Conservation (phyloP, 2,888 invertebrate species). For the Heliconius aoede region DNA sequence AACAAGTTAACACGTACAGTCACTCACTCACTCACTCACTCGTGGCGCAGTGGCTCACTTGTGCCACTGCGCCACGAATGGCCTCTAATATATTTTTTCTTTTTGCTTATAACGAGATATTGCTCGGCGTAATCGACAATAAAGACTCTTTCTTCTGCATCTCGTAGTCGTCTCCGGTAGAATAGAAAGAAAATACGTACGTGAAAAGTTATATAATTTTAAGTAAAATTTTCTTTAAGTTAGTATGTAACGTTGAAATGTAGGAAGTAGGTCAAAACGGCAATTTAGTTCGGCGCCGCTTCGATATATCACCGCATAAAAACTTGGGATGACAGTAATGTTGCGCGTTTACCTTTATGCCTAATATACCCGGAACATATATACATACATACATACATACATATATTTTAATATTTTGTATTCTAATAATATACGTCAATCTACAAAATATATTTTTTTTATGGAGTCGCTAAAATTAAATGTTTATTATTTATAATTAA, state of each 20-base stretch:
- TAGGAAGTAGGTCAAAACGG: conserved; percentile 26
- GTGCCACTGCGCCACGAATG: too few species aligned
- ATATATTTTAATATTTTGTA: neutral
- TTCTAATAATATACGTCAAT: neutral
- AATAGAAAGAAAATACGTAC: too few species aligned
- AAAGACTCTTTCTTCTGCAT: too few species aligned
- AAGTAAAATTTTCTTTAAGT: conserved; percentile 10
- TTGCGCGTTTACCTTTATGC: conserved; percentile 24
- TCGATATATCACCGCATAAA: conserved; percentile 26
- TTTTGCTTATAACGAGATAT: too few species aligned
- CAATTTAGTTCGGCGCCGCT: conserved; percentile 23
- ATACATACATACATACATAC: neutral
- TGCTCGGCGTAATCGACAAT: too few species aligned
- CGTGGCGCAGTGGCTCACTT: too few species aligned
- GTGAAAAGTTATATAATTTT: too few species aligned
- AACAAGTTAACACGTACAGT: too few species aligned
- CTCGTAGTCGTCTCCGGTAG: too few species aligned
- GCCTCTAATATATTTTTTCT: too few species aligned
- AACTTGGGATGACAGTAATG: conserved; percentile 29
- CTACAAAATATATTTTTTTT: neutral
- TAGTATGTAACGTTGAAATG: conserved; percentile 18
- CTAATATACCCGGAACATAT: conserved; percentile 7
- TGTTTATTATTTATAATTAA: neutral
- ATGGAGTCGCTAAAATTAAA: neutral
- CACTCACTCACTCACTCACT: too few species aligned